Base-by-base conservation (phyloP, 2,888 invertebrate genomes). In the Tetanocera ferruginea region DNA sequence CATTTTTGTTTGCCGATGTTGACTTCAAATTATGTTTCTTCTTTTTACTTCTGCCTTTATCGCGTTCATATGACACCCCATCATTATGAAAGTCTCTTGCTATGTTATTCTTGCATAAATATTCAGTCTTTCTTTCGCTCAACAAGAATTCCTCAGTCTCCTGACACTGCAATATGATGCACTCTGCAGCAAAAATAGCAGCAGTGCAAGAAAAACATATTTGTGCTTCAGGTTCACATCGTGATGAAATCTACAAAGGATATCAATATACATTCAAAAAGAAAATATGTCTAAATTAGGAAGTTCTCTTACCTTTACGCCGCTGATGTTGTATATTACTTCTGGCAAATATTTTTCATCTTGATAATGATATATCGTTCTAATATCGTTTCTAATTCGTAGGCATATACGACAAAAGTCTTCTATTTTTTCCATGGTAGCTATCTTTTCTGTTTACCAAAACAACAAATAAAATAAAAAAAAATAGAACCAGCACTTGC, bases 271-370 rank as follows among this genome's bases (percentile, higher is more conserved):
- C 52, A 14, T 52, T 23, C 23, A 17, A 55, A 31, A 14, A n/a
- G 28, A 70, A 34, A 28, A 25, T 14, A 25, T 31, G 1, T 1
- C 23, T 37, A n/a, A 0, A 28, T 25, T 8, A 23, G n/a, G 2
- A 14, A 51, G 1, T 43, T 8, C 23, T 57, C 57, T 37, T 51
- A 78, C 80, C 34, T 77, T 75, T 0, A 80, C 80, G 43, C 80
- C 80, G 43, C 80, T 80, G 6, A 80, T 80, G 17, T 76, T 77
- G 49, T 69, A 78, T 55, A 80, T 75, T 2, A 80, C 73, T 9
- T 49, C 55, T 4, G 80, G 78, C n/a, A 80, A 71, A 72, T 72
- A 77, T 49, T 71, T 60, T 14, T 60, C 43, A 19, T 31, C 43
- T 52, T 43, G 62, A 6, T 28, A 64, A 23, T 14, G 25, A 60